Conservation (phyloP, 1,140 invertebrate genomes). For the Patella vulgata region DNA sequence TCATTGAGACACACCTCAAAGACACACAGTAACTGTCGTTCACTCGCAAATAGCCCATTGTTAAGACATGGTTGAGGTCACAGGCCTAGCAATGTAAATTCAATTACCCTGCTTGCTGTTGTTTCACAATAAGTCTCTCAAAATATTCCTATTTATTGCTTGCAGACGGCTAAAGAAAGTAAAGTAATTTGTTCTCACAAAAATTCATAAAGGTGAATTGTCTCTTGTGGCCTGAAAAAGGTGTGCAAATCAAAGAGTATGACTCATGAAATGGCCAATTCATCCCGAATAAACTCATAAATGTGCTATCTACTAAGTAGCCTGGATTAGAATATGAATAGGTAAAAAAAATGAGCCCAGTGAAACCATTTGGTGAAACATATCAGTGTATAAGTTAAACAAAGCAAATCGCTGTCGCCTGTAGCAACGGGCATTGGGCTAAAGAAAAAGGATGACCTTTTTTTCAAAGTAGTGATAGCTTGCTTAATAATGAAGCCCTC, state of each 20-base stretch:
- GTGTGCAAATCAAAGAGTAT: constrained; percentile 13
- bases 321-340: constrained; percentile 56
- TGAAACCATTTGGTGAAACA: constrained; percentile 42
- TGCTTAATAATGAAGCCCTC: constrained; percentile 29
- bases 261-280: constrained; percentile 18
- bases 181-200: constrained; percentile 32
- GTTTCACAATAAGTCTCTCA: constrained; percentile 36
- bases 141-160: constrained; percentile 41
- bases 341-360: constrained; percentile 51
- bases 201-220: constrained; percentile 32
- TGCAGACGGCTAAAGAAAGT: constrained; percentile 20
- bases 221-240: constrained; percentile 28
- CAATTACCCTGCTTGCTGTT: constrained; percentile 39
- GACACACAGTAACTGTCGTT: constrained; percentile 42
- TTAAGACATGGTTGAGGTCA: constrained; percentile 41
- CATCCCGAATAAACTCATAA: constrained; percentile 50
- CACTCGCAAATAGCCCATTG: constrained; percentile 38
- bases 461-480: constrained; percentile 13
- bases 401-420: constrained; percentile 46
- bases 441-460: constrained; percentile 40
- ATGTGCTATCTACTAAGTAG: constrained; percentile 53
- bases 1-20: constrained; percentile 42
- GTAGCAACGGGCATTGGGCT: constrained; percentile 39
- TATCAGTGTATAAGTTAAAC: constrained; percentile 56
- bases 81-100: constrained; percentile 32